A percentile compares a stretch with the other conserved stretches of the same genome.
Conservation (phyloP, 2,113 vertebrate genomes). For the Eptesicus fuscus region DNA sequence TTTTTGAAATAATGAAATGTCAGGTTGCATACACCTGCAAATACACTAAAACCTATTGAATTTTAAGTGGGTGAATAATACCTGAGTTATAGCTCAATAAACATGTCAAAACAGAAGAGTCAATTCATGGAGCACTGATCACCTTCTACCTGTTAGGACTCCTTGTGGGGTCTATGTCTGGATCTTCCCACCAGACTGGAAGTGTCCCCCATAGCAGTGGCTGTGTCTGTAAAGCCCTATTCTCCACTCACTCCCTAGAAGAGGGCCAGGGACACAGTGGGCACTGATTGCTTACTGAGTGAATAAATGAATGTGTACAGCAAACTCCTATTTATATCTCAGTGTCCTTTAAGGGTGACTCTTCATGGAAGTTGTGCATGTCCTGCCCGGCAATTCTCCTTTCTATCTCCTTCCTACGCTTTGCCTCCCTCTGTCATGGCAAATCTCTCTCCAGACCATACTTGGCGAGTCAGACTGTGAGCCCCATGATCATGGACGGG, state of each 20-base stretch:
- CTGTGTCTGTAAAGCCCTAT: background rate
- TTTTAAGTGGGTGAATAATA: background rate
- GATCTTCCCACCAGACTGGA: background rate
- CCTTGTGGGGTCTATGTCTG: background rate
- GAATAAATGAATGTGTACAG: background rate
- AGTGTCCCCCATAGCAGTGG: background rate
- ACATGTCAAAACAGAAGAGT: background rate
- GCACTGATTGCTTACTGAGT: background rate
- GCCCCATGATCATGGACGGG: background rate
- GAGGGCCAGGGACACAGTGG: background rate
- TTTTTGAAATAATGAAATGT: background rate
- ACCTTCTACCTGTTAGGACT: background rate
- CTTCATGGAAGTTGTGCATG: background rate
- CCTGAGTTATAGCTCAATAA: background rate
- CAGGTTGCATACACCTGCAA: background rate
- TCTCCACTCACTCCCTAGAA: background rate
- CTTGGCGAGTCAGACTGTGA: background rate
- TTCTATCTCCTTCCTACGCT: background rate
- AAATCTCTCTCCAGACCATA: background rate
- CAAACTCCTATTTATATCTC: background rate
- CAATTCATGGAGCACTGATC: background rate
- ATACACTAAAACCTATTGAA: background rate
- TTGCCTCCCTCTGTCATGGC: background rate
- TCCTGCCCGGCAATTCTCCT: background rate
- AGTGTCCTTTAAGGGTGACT: background rate